Conservation (phyloP, 2,113 vertebrate species). For the Eublepharis macularius region DNA sequence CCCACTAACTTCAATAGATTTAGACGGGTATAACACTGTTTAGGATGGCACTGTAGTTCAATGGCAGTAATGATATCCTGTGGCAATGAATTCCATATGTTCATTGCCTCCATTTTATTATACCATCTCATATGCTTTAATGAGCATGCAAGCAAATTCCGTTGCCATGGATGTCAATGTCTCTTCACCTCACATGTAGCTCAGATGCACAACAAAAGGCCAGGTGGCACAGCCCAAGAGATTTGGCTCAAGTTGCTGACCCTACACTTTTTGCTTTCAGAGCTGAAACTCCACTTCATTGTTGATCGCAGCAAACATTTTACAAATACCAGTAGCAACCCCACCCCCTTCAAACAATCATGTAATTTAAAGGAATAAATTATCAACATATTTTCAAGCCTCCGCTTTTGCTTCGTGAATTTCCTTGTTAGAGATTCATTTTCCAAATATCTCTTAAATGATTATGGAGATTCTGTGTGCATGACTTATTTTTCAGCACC, state of each 20-base stretch:
- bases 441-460: conserved; percentile 51
- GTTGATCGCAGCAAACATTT: background rate
- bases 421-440: conserved; percentile 45
- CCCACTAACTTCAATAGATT: too few relatives aligned
- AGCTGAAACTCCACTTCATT: background rate
- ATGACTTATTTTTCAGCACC: conserved; percentile 32
- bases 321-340: conserved; percentile 1
- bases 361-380: background rate
- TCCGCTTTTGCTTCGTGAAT: conserved; percentile 27
- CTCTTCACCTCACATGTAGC: background rate
- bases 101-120: too few relatives aligned
- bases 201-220: background rate
- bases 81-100: too few relatives aligned
- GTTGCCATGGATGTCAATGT: too few relatives aligned
- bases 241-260: too few relatives aligned
- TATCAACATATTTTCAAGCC: conserved; percentile 35
- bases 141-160: too few relatives aligned
- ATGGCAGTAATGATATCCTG: too few relatives aligned
- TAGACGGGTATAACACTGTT: too few relatives aligned
- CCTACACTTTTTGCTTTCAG: background rate
- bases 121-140: too few relatives aligned
- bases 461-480: background rate
- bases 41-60: too few relatives aligned
- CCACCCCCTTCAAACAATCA: background rate
- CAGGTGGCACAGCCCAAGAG: too few relatives aligned